These are phyloP conservation scores for cat (Felis catus) DNA, from an alignment of 2,113 vertebrate species.

Conservation along the genomic window DNA sequence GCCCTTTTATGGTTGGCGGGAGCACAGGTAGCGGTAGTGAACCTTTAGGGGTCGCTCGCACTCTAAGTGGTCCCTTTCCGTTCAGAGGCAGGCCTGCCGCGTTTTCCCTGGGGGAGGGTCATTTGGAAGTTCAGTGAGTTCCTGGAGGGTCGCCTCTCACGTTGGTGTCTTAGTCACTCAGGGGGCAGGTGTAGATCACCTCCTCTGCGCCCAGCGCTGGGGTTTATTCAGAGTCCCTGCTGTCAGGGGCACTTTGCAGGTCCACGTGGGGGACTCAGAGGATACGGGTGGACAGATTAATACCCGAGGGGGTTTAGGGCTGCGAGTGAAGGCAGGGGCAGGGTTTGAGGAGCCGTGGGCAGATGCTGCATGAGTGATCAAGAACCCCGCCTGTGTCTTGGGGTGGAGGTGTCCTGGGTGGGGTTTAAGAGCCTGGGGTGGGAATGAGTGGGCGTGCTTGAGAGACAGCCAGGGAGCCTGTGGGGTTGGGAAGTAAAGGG, in stretches of 20 bases:
- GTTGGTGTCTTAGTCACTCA: background rate
- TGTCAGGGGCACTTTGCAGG: accelerated
- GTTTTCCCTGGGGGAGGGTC: background rate
- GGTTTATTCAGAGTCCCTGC: background rate
- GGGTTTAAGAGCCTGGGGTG: background rate
- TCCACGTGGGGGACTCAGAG: too few relatives aligned
- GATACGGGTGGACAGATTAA: background rate
- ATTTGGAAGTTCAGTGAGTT: background rate
- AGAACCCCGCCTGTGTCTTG: background rate
- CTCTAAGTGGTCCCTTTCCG: accelerated
- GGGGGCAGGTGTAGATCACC: background rate
- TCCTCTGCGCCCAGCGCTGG: background rate
- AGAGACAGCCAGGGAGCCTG: background rate
- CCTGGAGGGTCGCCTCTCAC: accelerated
- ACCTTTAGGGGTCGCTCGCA: background rate
- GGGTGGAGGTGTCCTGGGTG: background rate
- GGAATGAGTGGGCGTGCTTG: background rate
- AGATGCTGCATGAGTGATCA: accelerated
- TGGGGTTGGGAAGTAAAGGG: too few relatives aligned
- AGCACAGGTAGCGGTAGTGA: background rate
- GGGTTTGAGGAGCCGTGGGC: background rate
- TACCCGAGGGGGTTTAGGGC: background rate
- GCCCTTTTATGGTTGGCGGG: background rate
- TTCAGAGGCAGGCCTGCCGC: background rate
- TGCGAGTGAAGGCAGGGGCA: background rate